Conservation (phyloP, 2,113 vertebrate genomes). For the Hydrolagus affinis region DNA sequence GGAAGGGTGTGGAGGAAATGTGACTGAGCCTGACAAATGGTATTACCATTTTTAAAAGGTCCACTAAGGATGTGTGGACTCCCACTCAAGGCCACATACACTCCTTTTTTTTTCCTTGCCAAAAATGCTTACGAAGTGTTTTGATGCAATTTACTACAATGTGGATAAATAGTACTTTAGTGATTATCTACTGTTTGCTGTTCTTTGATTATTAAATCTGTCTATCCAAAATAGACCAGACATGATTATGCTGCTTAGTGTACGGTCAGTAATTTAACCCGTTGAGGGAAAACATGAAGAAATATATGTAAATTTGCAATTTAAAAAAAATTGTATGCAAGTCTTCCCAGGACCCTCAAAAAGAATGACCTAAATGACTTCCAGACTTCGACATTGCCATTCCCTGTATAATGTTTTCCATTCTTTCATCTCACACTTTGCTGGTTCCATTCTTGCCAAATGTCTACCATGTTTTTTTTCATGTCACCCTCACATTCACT, state of each 20-base stretch:
- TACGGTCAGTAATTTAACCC: too few species aligned
- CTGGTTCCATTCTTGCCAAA: too few species aligned
- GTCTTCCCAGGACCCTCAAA: too few species aligned
- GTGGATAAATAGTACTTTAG: background rate
- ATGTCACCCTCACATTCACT: too few species aligned
- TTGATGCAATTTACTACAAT: background rate
- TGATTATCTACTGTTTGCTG: background rate
- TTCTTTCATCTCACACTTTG: too few species aligned
- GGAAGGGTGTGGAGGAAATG: constrained; percentile 57
- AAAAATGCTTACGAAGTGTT: background rate
- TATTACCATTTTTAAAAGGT: constrained; percentile 42
- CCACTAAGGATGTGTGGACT: constrained; percentile 38
- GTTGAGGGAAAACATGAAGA: too few species aligned
- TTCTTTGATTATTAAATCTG: background rate
- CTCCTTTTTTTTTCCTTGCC: constrained; percentile 38
- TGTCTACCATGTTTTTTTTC: too few species aligned
- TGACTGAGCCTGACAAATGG: constrained; percentile 49
- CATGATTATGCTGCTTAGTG: background rate
- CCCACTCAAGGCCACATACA: constrained; percentile 44
- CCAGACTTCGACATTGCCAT: too few species aligned
- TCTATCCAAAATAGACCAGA: background rate
- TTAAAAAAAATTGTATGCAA: too few species aligned
- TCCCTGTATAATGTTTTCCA: too few species aligned
- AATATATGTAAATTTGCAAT: too few species aligned
- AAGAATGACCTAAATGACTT: too few species aligned